A percentile compares a stretch with the other conserved stretches of the same genome.
These are phyloP conservation scores for Pelecanoides urinatrix DNA, from an alignment of 2,113 vertebrate genomes.

Conservation along the genomic window DNA sequence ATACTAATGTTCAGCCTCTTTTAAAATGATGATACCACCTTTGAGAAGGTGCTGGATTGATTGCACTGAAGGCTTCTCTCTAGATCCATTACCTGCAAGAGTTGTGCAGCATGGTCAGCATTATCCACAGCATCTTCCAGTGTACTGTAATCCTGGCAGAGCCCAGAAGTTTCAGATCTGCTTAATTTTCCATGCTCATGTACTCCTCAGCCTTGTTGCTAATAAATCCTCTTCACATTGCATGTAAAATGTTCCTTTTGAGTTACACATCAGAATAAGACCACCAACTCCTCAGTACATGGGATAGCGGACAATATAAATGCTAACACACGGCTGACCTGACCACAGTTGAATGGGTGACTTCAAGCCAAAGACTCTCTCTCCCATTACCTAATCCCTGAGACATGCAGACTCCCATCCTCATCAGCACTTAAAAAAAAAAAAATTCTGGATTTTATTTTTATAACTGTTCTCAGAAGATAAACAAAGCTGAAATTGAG, in stretches of 20 bases:
- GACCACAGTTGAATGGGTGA: constrained; percentile 13
- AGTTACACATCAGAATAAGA: background rate
- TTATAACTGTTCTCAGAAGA: constrained; percentile 8
- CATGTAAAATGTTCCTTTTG: background rate
- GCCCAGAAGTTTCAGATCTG: background rate
- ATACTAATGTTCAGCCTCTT: background rate
- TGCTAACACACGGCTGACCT: background rate
- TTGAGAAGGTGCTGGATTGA: background rate
- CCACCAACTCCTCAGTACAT: background rate
- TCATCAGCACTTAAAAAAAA: background rate
- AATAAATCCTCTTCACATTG: background rate
- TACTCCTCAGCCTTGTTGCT: background rate
- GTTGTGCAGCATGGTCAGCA: background rate
- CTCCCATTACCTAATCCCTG: constrained; percentile 53
- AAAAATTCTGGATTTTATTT: background rate
- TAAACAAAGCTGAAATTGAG: constrained; percentile 13
- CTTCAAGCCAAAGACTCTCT: constrained; percentile 25
- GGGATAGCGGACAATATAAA: background rate
- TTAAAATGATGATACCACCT: background rate
- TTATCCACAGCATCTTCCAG: background rate
- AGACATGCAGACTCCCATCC: constrained; percentile 32
- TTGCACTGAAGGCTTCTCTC: background rate
- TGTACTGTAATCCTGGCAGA: background rate
- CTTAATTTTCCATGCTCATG: background rate
- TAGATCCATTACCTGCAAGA: background rate